phyloP scores from a whole-genome alignment of 1,140 invertebrate species.

The Drosophila pruinosa region DNA sequence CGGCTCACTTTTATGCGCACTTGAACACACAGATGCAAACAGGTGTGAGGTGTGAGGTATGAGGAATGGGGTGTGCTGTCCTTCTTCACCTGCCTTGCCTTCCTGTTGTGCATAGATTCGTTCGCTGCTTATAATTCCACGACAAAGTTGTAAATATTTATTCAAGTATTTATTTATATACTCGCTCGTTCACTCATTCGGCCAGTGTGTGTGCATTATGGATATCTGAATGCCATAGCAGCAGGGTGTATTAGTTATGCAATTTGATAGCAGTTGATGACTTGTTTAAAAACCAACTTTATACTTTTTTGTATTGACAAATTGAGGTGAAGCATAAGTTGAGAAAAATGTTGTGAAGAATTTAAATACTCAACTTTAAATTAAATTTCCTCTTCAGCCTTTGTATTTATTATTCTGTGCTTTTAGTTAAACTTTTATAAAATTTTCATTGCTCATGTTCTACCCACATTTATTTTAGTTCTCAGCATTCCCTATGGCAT shows the following conservation, averaged over 20 bases:
- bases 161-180: slow-evolving; percentile 81
- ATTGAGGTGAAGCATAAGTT: too few species aligned
- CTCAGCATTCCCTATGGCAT: background rate
- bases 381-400: background rate
- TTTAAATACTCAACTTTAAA: too few species aligned
- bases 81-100: slow-evolving; percentile 41
- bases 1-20: slow-evolving; percentile 73
- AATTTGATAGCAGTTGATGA: too few species aligned
- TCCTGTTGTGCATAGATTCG: slow-evolving; percentile 70
- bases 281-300: too few species aligned
- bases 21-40: slow-evolving; percentile 57
- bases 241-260: slow-evolving; percentile 7
- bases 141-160: slow-evolving; percentile 76
- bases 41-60: slow-evolving; percentile 51
- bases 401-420: background rate
- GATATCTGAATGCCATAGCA: background rate
- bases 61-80: too few species aligned
- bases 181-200: slow-evolving; percentile 26
- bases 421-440: too few species aligned
- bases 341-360: background rate
- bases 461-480: too few species aligned
- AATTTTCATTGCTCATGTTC: too few species aligned
- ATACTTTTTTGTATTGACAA: too few species aligned
- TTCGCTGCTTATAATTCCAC: slow-evolving; percentile 74
- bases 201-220: slow-evolving; percentile 20